Evolutionary conservation across 23 tunicate genomes (phyloP).

Genomic region (Trididemnum clinides): DNA sequence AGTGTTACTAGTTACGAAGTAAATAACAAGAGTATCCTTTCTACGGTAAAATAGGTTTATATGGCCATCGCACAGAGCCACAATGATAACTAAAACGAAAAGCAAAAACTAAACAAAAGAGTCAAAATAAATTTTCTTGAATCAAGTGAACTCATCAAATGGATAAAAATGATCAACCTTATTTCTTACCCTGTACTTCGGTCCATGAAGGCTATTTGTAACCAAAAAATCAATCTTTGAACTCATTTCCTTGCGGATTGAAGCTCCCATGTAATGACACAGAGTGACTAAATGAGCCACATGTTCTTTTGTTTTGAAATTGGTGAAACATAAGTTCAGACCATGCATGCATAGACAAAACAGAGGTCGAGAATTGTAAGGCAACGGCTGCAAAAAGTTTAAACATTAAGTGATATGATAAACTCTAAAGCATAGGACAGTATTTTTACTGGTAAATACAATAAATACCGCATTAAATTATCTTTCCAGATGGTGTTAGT

Average conservation of each 20-base stretch:
- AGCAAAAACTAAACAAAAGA: too few species aligned
- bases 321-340: slow-evolving; percentile 81
- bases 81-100: too few species aligned
- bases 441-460: background rate
- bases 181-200: slow-evolving; percentile 83
- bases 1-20: too few species aligned
- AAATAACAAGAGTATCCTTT: too few species aligned
- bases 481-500: too few species aligned
- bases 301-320: slow-evolving; percentile 84
- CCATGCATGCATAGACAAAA: slow-evolving; percentile 91
- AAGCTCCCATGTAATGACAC: slow-evolving; percentile 97
- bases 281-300: slow-evolving; percentile 72
- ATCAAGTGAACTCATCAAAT: too few species aligned
- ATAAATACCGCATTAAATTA: too few species aligned
- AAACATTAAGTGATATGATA: background rate
- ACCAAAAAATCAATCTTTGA: slow-evolving; percentile 82
- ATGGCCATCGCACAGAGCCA: too few species aligned
- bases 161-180: too few species aligned
- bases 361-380: slow-evolving; percentile 80
- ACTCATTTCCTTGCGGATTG: slow-evolving; percentile 84
- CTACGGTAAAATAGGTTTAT: too few species aligned
- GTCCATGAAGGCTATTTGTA: slow-evolving; percentile 73
- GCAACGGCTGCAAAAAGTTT: slow-evolving; percentile 62
- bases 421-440: background rate
- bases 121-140: too few species aligned